A percentile compares a stretch with the other conserved stretches of the same genome.
Conservation (phyloP, 2,797 vertebrate genomes). For the Enteromius afrohamiltoni region DNA sequence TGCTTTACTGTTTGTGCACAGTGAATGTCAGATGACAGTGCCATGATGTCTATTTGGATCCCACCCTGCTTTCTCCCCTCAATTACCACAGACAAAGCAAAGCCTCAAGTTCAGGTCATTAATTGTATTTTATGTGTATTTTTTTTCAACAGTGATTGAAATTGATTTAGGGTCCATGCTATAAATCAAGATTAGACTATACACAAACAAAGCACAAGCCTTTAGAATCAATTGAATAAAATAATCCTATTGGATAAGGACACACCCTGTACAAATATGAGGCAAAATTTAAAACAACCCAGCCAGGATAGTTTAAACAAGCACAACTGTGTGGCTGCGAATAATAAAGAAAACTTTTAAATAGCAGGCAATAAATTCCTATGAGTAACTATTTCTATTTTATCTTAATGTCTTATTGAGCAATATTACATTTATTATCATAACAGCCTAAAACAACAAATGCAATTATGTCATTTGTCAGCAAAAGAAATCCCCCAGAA, state of each 20-base stretch:
- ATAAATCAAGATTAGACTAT: conserved; percentile 61
- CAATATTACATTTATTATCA: conserved; percentile 11
- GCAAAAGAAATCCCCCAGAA: conserved; percentile 33
- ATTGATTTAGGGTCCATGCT: conserved; percentile 57
- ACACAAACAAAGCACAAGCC: conserved; percentile 59
- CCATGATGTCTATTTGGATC: conserved; percentile 25
- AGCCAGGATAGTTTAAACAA: background rate
- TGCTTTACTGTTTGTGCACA: background rate
- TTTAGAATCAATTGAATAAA: conserved; percentile 60
- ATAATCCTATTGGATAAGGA: conserved; percentile 48
- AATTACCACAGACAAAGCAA: conserved; percentile 56
- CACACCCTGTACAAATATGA: background rate
- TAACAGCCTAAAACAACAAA: conserved; percentile 11
- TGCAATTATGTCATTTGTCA: conserved; percentile 19
- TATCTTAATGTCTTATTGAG: background rate
- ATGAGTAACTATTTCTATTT: conserved; percentile 11
- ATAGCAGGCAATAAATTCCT: background rate
- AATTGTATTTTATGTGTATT: conserved; percentile 59
- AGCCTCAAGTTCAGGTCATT: conserved; percentile 51
- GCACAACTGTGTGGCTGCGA: background rate
- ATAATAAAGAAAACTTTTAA: background rate
- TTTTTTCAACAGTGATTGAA: conserved; percentile 55
- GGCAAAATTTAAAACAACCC: background rate
- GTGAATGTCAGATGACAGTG: conserved; percentile 19
- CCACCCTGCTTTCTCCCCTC: conserved; percentile 38